These are phyloP conservation scores for Philereme transversata DNA, from an alignment of 2,888 invertebrate species.

Conservation along the genomic window DNA sequence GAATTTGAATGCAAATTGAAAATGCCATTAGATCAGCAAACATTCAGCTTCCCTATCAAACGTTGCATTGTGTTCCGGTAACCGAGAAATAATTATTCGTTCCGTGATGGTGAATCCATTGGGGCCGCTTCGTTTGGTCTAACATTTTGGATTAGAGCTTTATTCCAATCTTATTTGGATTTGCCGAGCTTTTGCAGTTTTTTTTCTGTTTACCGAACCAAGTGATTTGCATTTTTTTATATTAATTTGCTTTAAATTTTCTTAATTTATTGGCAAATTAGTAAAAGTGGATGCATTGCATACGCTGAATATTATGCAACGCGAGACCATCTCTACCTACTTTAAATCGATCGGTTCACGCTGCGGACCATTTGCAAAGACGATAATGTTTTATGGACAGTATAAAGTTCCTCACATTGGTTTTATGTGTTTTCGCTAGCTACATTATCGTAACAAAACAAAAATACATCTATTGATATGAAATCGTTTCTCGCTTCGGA, in stretches of 20 bases:
- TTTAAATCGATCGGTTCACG: constrained; percentile 30
- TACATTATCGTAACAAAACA: constrained; percentile 41
- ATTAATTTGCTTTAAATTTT: neutral
- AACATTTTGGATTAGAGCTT: constrained; percentile 16
- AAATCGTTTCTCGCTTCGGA: constrained; percentile 23
- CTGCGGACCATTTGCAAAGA: constrained; percentile 39
- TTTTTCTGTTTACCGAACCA: neutral
- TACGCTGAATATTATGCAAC: constrained; percentile 14
- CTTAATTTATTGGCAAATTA: neutral
- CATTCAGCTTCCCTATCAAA: constrained; percentile 66
- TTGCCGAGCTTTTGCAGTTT: constrained; percentile 6
- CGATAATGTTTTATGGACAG: constrained; percentile 55
- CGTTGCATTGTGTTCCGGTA: constrained; percentile 58
- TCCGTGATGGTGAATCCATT: constrained; percentile 34
- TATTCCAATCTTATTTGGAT: constrained; percentile 12
- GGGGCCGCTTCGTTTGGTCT: constrained; percentile 17
- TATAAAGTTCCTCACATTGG: constrained; percentile 49
- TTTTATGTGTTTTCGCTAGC: constrained; percentile 36
- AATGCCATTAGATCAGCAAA: constrained; percentile 79
- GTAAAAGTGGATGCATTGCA: constrained; percentile 16
- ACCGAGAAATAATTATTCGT: constrained; percentile 56
- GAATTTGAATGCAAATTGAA: constrained; percentile 80
- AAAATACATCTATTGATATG: constrained; percentile 33
- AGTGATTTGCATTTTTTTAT: constrained; percentile 2
- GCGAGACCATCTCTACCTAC: constrained; percentile 21